These are phyloP conservation scores for Procambarus virginalis DNA, from an alignment of 1,140 invertebrate species.

Conservation along the genomic window DNA sequence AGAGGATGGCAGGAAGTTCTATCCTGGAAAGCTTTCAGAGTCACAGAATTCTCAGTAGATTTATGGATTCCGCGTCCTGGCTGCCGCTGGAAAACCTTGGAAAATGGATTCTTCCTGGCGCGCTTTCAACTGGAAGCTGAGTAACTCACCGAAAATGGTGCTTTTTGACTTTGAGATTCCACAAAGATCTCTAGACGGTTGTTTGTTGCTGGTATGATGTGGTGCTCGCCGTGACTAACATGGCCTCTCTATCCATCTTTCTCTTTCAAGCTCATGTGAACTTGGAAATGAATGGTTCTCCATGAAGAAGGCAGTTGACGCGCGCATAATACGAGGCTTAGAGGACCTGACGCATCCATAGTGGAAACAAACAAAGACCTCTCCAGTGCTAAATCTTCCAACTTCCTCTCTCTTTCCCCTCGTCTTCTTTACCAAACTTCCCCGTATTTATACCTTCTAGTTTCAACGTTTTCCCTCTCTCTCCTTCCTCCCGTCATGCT, in stretches of 20 bases:
- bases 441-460: too few relatives aligned
- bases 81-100: constrained; percentile 12
- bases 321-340: constrained; percentile 9
- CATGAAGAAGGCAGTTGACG: not conserved
- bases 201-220: constrained; percentile 42
- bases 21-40: constrained; percentile 45
- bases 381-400: not conserved
- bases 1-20: not conserved
- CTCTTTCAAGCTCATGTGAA: not conserved
- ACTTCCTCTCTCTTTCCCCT: not conserved
- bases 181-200: constrained; percentile 28
- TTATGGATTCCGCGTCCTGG: constrained; percentile 55
- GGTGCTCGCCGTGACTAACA: not conserved
- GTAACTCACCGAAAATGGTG: constrained; percentile 48
- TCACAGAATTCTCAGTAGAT: constrained; percentile 50
- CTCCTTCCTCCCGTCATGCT: not conserved
- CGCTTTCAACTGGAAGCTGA: constrained; percentile 41
- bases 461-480: not conserved
- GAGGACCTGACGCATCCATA: not conserved
- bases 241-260: not conserved
- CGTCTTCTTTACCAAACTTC: not conserved
- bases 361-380: constrained; percentile 17
- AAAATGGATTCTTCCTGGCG: not conserved
- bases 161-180: constrained; percentile 24
- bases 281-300: not conserved